Base-by-base conservation (phyloP, 2,888 invertebrate genomes). In the Rosalia funebris region DNA sequence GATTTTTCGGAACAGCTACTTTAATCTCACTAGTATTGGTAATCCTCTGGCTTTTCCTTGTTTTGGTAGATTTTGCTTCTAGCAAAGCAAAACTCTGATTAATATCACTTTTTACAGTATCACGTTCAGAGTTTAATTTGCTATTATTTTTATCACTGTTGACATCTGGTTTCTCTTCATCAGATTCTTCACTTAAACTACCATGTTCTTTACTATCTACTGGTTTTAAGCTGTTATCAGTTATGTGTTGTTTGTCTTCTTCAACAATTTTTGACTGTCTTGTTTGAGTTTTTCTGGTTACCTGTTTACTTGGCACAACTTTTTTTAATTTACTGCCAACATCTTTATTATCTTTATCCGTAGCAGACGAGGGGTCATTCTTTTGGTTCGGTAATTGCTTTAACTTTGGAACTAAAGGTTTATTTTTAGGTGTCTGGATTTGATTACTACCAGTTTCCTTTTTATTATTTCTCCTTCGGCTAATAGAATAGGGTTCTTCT, bases 41-140 rank as follows among this genome's bases (percentile, higher is more conserved):
- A 46, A 48, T 47, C 14, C 50, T 59, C 11, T 34, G 44, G 17
- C 60, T 57, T 37, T 65, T 68, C 36, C 60, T 65, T 1, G 66
- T 65, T 59, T 68, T 72, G 5, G 59, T 56, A 15, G 45, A 53
- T 61, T 65, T 71, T 1, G 71, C 60, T 46, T 70, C 66, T 4
- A 68, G 34, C 19, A 71, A 47, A 5, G 69, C 69, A 39, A 65
- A 60, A 60, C 62, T 68, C 37, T 63, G 60, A 19, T 66, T 60
- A 10, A 53, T 46, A 39, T 57, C 56, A 44, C 48, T 58, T 50
- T 44, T 58, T 1, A 57, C 36, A 11, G 17, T 5, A 15, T 53
- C 42, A 42, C 9, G 42, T 12, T 53, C 41, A 34, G 12, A 1
- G 12, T 56, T 50, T 53, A 41, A 56, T 11, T 44, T 55, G 16